phyloP scores from a whole-genome alignment of 2,888 invertebrate genomes.

The Drosophila suboccidentalis region DNA sequence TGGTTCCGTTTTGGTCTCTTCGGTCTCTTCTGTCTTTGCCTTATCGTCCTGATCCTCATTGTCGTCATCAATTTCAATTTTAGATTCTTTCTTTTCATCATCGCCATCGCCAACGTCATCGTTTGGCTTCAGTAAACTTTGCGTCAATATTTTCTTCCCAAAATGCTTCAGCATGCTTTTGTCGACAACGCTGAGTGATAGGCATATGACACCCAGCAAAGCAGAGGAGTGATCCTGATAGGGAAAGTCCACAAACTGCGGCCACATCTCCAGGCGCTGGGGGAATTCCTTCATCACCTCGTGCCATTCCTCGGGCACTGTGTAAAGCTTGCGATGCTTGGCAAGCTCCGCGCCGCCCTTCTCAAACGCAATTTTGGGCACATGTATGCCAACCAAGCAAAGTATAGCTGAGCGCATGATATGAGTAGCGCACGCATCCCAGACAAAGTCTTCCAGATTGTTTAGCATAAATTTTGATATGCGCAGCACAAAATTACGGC shows the following conservation, averaged over 20 bases:
- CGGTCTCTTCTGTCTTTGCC: not conserved
- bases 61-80: constrained; percentile 28
- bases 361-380: constrained; percentile 86
- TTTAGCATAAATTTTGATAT: constrained; percentile 92
- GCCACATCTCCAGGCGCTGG: constrained; percentile 89
- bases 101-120: constrained; percentile 58
- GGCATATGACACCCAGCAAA: constrained; percentile 88
- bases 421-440: constrained; percentile 92
- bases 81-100: constrained; percentile 42
- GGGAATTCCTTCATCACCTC: constrained; percentile 89
- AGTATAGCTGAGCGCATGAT: constrained; percentile 91
- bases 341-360: constrained; percentile 81
- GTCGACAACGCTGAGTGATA: constrained; percentile 88
- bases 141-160: constrained; percentile 88
- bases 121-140: constrained; percentile 81
- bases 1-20: not conserved
- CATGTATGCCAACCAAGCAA: constrained; percentile 89
- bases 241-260: constrained; percentile 91
- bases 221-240: constrained; percentile 90
- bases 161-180: constrained; percentile 88
- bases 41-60: constrained; percentile 3
- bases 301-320: constrained; percentile 88
- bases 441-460: constrained; percentile 94
- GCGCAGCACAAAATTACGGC: constrained; percentile 89
- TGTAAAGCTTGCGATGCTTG: constrained; percentile 79